Percentiles rank a stretch among this genome's conserved stretches.
Evolutionary conservation across 2,797 vertebrate genomes (phyloP).

Genomic region (Liparis tanakae): DNA sequence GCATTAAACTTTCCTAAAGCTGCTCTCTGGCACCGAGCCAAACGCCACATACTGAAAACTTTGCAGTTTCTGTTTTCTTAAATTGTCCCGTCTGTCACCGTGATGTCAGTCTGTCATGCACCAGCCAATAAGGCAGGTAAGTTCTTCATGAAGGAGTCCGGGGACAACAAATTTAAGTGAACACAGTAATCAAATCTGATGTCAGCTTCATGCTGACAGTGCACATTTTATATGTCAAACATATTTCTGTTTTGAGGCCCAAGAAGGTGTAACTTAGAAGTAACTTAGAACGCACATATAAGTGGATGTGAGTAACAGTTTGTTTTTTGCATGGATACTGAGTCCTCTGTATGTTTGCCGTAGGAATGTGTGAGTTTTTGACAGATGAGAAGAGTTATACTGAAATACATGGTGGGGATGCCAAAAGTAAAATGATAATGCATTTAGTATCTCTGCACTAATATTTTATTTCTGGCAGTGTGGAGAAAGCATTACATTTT

Average conservation of each 20-base stretch:
- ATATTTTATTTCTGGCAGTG: not conserved
- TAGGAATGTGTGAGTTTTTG: not conserved
- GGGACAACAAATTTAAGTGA: slow-evolving; percentile 4
- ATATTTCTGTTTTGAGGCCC: not conserved
- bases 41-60: slow-evolving; percentile 20
- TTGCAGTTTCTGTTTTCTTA: slow-evolving; percentile 9
- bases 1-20: slow-evolving; percentile 34
- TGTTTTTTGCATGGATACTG: not conserved
- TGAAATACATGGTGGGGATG: not conserved
- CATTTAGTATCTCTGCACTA: not conserved
- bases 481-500: not conserved
- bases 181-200: slow-evolving; percentile 12
- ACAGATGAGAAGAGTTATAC: not conserved
- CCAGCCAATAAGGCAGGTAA: not conserved
- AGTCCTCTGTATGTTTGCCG: too few relatives aligned
- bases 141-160: slow-evolving; percentile 5
- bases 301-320: not conserved
- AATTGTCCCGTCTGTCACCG: slow-evolving; percentile 29
- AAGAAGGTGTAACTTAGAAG: not conserved
- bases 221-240: slow-evolving; percentile 13
- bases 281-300: not conserved
- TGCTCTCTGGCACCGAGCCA: slow-evolving; percentile 24
- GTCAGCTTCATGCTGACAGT: slow-evolving; percentile 25
- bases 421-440: not conserved
- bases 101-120: not conserved